Evolutionary conservation across 2,888 invertebrate genomes (phyloP), one percentile per base, ranked within the genome.

Genomic region (Sepioteuthis lessoniana): DNA sequence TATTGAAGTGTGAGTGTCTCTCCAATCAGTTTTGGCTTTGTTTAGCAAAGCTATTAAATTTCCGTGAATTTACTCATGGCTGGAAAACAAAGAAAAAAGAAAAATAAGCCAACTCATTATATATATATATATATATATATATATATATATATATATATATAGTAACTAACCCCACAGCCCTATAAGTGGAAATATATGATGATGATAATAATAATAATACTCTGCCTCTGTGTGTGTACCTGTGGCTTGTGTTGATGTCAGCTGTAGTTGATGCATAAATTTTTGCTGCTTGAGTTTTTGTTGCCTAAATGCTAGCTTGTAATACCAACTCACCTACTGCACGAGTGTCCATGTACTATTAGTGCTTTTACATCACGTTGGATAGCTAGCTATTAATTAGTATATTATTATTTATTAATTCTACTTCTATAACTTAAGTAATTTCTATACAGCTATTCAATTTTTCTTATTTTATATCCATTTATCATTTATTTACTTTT

Each of bases 221-320:
- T 76, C 10, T 76, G 76, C 35, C n/a, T 76, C n/a, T 76, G 76
- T 76, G 76, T 76, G 76, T 35, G 76, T 35, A n/a, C n/a, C n/a
- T 76, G n/a, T 76, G 76, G 76, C 76, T 76, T 76, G 76, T 76
- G 76, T 76, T 76, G 76, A n/a, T 76, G 76, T 76, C 76, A 35
- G n/a, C n/a, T n/a, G n/a, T 76, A 35, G n/a, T n/a, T 35, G n/a
- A 35, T 76, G 76, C 55, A 55, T 55, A 55, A 21, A 55, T 76
- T 76, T 13, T 35, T 76, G n/a, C 76, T 76, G 76, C 76, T 76
- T 76, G 76, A 76, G 76, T 76, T 76, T 76, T 0, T 76, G 76
- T 76, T 76, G 76, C 76, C 76, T 76, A 76, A 13, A 35, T 76
- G n/a, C 16, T n/a, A 76, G 76, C 76, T 76, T 76, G 76, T 76